Percentiles rank a stretch among this genome's conserved stretches.
Conservation (phyloP, 1,140 invertebrate species). For the Dermatophagoides farinae region DNA sequence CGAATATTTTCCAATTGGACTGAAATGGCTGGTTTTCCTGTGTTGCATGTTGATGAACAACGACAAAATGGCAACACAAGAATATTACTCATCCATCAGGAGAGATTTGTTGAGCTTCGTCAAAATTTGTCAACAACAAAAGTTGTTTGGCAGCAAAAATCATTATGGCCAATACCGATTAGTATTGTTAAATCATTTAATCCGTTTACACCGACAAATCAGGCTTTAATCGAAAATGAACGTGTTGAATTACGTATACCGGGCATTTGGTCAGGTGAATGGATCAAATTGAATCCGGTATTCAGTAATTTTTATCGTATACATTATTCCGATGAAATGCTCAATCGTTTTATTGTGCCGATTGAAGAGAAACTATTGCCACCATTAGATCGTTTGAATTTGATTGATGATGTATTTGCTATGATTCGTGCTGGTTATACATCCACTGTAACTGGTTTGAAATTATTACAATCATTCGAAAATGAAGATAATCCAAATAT, state of each 20-base stretch:
- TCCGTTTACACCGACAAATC: not conserved
- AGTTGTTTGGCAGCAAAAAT: not conserved
- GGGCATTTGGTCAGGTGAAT: slow-evolving; percentile 29
- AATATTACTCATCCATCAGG: slow-evolving; percentile 49
- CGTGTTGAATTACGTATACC: not conserved
- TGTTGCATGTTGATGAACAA: slow-evolving; percentile 28
- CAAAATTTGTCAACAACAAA: not conserved
- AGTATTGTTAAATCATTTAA: slow-evolving; percentile 3
- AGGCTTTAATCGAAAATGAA: not conserved
- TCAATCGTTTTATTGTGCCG: slow-evolving; percentile 52
- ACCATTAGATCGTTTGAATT: slow-evolving; percentile 66
- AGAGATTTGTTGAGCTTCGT: slow-evolving; percentile 51
- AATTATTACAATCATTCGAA: slow-evolving; percentile 49
- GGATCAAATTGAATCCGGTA: slow-evolving; percentile 37
- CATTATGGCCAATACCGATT: slow-evolving; percentile 5
- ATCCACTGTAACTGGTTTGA: slow-evolving; percentile 50
- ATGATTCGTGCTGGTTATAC: slow-evolving; percentile 60
- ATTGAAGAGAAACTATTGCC: slow-evolving; percentile 54
- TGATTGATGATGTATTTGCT: slow-evolving; percentile 49
- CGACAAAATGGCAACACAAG: slow-evolving; percentile 31
- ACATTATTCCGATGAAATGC: slow-evolving; percentile 55
- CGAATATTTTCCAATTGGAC: slow-evolving; percentile 87
- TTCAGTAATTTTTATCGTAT: slow-evolving; percentile 42
- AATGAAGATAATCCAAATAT: slow-evolving; percentile 80
- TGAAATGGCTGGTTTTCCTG: slow-evolving; percentile 71